These are phyloP conservation scores for Fistularia tabacaria DNA, from an alignment of 2,797 vertebrate species.

Conservation along the genomic window DNA sequence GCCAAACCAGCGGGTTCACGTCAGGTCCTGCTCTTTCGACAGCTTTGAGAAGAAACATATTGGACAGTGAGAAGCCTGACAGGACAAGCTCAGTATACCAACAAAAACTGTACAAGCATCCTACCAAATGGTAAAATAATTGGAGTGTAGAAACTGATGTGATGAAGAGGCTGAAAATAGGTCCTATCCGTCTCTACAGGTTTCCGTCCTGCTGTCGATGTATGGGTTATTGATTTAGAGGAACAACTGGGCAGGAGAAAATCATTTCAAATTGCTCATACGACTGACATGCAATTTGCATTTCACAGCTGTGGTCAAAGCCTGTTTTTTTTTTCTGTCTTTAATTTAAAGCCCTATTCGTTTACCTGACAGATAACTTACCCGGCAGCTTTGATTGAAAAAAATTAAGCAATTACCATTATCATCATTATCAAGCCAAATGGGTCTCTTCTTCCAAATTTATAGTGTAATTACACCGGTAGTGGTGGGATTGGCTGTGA, in stretches of 20 bases:
- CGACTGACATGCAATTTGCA: conserved; percentile 16
- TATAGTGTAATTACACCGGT: conserved; percentile 22
- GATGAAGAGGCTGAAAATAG: conserved; percentile 12
- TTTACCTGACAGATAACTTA: conserved; percentile 9
- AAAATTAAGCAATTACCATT: neutral
- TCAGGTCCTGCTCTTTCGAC: conserved; percentile 1
- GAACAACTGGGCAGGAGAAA: conserved; percentile 18
- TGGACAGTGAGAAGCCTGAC: neutral
- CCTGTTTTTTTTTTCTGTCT: neutral
- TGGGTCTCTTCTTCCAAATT: conserved; percentile 16
- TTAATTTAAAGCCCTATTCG: conserved; percentile 16
- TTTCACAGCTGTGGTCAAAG: conserved; percentile 16
- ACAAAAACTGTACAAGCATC: conserved; percentile 1
- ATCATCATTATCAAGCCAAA: conserved; percentile 28
- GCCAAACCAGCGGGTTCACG: neutral
- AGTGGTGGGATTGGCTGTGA: conserved; percentile 1
- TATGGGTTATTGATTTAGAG: conserved; percentile 34
- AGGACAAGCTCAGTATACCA: neutral
- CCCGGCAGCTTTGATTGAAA: conserved; percentile 14
- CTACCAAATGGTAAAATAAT: neutral
- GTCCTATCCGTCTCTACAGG: conserved; percentile 12
- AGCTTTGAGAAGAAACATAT: neutral
- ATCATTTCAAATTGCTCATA: conserved; percentile 28
- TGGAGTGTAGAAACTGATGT: conserved; percentile 5
- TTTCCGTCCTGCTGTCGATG: conserved; percentile 27